Percentiles rank a stretch among this genome's conserved stretches.
Evolutionary conservation across 2,113 vertebrate species (phyloP).

Genomic region (Dissostichus mawsoni): DNA sequence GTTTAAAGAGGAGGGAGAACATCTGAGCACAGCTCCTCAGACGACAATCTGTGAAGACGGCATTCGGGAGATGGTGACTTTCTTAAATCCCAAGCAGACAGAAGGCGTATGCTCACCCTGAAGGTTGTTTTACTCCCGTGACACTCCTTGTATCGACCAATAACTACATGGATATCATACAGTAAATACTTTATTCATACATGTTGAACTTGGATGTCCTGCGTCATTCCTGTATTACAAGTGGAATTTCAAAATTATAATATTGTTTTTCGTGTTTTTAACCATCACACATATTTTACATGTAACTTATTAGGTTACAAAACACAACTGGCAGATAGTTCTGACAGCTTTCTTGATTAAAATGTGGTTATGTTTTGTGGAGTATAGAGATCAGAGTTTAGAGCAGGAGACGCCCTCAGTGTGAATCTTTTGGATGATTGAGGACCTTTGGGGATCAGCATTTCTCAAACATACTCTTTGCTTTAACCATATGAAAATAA

Average conservation of each 20-base stretch:
- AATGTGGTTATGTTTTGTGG: background rate
- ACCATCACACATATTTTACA: slow-evolving; percentile 27
- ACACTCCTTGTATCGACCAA: slow-evolving; percentile 10
- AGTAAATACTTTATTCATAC: slow-evolving; percentile 24
- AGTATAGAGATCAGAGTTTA: background rate
- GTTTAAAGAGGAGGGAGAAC: slow-evolving; percentile 80
- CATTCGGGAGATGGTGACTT: slow-evolving; percentile 82
- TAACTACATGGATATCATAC: slow-evolving; percentile 15
- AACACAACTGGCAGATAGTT: slow-evolving; percentile 12
- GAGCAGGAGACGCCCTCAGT: background rate
- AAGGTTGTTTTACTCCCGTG: slow-evolving; percentile 17
- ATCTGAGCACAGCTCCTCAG: slow-evolving; percentile 72
- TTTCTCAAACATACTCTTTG: slow-evolving; percentile 17
- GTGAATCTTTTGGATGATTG: background rate
- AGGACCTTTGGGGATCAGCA: slow-evolving; percentile 15
- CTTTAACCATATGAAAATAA: slow-evolving; percentile 13
- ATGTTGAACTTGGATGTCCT: slow-evolving; percentile 35
- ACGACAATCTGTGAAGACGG: slow-evolving; percentile 79
- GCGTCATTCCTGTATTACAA: background rate
- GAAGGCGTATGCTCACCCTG: slow-evolving; percentile 81
- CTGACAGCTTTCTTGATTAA: background rate
- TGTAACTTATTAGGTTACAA: slow-evolving; percentile 14
- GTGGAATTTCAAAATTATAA: slow-evolving; percentile 27
- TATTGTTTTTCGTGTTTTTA: slow-evolving; percentile 33
- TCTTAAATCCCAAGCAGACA: slow-evolving; percentile 80